These are phyloP conservation scores for Sinhomidia bicolor DNA, from an alignment of 2,888 invertebrate genomes.

Conservation along the genomic window DNA sequence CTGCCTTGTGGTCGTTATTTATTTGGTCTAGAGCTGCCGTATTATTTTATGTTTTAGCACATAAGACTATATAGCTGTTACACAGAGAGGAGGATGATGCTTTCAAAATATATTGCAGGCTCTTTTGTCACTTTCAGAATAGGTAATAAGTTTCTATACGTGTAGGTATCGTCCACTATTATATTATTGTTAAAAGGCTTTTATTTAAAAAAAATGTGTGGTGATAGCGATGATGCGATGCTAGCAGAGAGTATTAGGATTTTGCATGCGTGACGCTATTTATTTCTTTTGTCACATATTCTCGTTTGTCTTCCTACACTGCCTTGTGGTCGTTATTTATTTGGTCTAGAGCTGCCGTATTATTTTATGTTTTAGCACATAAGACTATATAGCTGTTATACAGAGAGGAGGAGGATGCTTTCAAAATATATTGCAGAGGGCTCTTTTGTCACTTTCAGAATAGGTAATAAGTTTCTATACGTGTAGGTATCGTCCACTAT, in stretches of 20 bases:
- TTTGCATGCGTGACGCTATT: conserved; percentile 4
- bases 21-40: background rate
- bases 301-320: background rate
- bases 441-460: background rate
- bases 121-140: background rate
- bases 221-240: background rate
- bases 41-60: no score
- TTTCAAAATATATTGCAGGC: background rate
- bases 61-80: background rate
- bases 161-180: no score
- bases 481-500: no score
- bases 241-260: background rate
- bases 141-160: no score
- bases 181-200: no score
- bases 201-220: no score
- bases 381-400: background rate
- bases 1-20: background rate
- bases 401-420: background rate
- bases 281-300: conserved; percentile 9
- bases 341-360: background rate
- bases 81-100: background rate
- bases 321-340: conserved; percentile 7
- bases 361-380: no score
- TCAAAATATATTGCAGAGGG: background rate
- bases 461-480: no score